Conservation (phyloP, 2,888 invertebrate genomes). For the Tillus elongatus region DNA sequence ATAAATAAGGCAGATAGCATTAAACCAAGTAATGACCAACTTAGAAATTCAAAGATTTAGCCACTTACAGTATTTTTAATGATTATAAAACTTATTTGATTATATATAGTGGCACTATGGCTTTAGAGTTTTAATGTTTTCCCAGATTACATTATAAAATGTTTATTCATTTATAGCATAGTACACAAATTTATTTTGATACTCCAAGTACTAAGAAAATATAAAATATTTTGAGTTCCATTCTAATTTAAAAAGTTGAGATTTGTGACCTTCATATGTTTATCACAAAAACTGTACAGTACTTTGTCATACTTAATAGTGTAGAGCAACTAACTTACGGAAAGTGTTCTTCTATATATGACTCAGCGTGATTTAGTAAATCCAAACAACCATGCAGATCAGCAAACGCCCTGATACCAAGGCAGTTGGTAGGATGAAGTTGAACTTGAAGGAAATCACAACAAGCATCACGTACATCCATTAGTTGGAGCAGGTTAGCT, state of each 20-base stretch:
- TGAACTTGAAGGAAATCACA: constrained; percentile 87
- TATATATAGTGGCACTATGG: no score
- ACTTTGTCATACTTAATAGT: no score
- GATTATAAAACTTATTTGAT: no score
- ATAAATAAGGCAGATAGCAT: no score
- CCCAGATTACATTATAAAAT: no score
- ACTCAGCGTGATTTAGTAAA: constrained; percentile 67
- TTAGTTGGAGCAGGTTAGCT: constrained; percentile 75
- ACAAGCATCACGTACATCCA: constrained; percentile 80
- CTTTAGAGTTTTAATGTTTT: no score
- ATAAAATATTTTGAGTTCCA: background rate
- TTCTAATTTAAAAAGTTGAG: background rate
- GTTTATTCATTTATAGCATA: no score
- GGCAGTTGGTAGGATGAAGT: constrained; percentile 87
- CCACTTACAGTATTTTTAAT: no score
- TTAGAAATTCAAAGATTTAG: no score
- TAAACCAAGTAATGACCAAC: no score
- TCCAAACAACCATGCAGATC: constrained; percentile 90
- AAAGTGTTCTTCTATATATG: constrained; percentile 86
- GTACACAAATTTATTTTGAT: background rate
- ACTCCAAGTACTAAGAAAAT: background rate
- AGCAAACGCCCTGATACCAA: constrained; percentile 92
- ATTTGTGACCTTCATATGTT: no score
- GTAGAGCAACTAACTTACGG: constrained; percentile 51
- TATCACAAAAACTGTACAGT: no score